Percentiles rank a stretch among this genome's conserved stretches.
phyloP scores from a whole-genome alignment of 2,888 invertebrate species.

The Agrotis exclamationis region DNA sequence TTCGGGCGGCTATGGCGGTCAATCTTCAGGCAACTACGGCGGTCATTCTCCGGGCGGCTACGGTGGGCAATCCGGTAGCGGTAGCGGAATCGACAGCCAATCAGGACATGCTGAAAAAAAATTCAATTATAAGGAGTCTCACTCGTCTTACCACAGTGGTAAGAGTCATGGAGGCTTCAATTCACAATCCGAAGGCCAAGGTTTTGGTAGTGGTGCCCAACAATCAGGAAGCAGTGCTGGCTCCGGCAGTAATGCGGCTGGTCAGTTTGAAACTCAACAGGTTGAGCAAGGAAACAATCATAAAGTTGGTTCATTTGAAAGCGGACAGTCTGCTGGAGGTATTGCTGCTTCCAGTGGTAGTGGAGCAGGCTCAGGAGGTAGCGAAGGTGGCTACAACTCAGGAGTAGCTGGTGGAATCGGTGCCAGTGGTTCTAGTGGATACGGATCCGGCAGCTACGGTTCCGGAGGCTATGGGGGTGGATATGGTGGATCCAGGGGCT shows the following conservation, averaged over 20 bases:
- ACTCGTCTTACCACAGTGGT: conserved; percentile 65
- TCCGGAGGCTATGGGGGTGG: conserved; percentile 17
- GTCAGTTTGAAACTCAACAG: conserved; percentile 26
- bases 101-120: conserved; percentile 35
- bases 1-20: conserved; percentile 1
- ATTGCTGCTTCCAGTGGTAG: conserved; percentile 35
- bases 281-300: conserved; percentile 17
- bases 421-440: conserved; percentile 6
- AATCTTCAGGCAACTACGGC: background rate
- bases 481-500: conserved; percentile 39
- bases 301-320: conserved; percentile 27
- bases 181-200: conserved; percentile 39
- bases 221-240: conserved; percentile 14
- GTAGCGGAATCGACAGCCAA: conserved; percentile 23
- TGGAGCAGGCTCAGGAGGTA: conserved; percentile 26
- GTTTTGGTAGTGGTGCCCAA: conserved; percentile 28
- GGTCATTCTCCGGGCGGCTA: conserved; percentile 11
- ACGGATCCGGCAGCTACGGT: conserved; percentile 15
- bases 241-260: conserved; percentile 5
- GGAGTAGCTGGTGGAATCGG: conserved; percentile 7
- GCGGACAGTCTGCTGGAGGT: conserved; percentile 29
- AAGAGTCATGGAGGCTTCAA: conserved; percentile 31
- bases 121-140: conserved; percentile 69
- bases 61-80: conserved; percentile 14
- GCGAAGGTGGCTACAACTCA: conserved; percentile 4